A percentile compares a stretch with the other conserved stretches of the same genome.
Conservation (phyloP, 2,797 vertebrate species). For the Danio albolineatus region DNA sequence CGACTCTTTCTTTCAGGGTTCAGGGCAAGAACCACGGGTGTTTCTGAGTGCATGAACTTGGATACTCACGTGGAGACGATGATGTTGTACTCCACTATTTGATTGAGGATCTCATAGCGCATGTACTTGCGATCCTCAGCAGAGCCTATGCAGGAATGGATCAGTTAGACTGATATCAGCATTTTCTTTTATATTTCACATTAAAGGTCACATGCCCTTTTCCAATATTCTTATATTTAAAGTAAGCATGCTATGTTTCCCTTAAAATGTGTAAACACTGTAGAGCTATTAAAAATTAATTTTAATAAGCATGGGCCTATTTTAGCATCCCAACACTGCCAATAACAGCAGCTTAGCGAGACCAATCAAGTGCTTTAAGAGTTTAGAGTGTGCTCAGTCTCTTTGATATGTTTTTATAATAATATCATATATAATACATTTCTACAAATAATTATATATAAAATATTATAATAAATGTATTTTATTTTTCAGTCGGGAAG, state of each 20-base stretch:
- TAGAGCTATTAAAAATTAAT: neutral
- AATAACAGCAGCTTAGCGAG: neutral
- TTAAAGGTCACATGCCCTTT: neutral
- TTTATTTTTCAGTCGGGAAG: too few relatives aligned
- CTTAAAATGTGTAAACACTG: neutral
- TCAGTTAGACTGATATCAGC: slow-evolving; percentile 10
- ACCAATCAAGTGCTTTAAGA: neutral
- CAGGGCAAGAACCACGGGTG: neutral
- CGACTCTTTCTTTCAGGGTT: slow-evolving; percentile 6
- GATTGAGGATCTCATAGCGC: slow-evolving; percentile 81
- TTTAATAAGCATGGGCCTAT: neutral
- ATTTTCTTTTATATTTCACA: neutral
- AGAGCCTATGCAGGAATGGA: slow-evolving; percentile 73
- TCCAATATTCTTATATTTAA: neutral
- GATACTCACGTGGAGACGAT: slow-evolving; percentile 86
- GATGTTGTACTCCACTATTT: slow-evolving; percentile 82
- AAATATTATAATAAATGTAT: too few relatives aligned
- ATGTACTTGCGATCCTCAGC: slow-evolving; percentile 83
- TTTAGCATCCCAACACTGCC: neutral
- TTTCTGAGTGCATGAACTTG: slow-evolving; percentile 1
- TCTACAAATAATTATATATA: too few relatives aligned
- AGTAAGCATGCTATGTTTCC: neutral
- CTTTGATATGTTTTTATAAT: too few relatives aligned
- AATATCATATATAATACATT: too few relatives aligned
- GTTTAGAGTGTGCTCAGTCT: too few relatives aligned